Percentiles rank a stretch among this genome's conserved stretches.
Evolutionary conservation across 2,113 vertebrate genomes (phyloP).

Genomic region (Anser brachyrhynchus): DNA sequence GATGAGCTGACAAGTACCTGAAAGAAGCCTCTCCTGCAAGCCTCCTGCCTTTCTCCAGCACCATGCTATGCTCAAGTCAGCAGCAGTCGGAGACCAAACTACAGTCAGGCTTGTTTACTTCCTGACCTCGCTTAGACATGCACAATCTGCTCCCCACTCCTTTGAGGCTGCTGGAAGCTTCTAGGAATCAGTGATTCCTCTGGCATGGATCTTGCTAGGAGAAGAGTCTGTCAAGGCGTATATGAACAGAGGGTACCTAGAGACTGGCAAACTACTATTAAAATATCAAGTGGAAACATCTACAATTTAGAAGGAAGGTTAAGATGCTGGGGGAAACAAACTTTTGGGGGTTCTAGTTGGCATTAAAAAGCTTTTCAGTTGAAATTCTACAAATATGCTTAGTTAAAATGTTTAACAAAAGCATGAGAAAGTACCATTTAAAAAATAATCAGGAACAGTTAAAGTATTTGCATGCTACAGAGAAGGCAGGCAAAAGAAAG

Average conservation of each 20-base stretch:
- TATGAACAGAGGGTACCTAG: not conserved
- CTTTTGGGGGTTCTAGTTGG: accelerated
- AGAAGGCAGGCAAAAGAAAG: not conserved
- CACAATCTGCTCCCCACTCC: not conserved
- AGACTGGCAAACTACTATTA: not conserved
- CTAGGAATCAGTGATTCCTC: not conserved
- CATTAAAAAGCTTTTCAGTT: not conserved
- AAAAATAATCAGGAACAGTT: not conserved
- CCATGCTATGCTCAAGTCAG: not conserved
- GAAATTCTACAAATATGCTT: not conserved
- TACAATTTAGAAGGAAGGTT: not conserved
- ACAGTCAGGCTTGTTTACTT: not conserved
- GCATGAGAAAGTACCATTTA: not conserved
- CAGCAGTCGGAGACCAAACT: not conserved
- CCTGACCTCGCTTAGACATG: not conserved
- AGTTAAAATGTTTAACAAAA: not conserved
- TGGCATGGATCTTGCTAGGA: not conserved
- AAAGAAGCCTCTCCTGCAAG: not conserved
- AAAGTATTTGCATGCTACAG: not conserved
- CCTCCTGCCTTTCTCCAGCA: not conserved
- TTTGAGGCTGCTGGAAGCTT: not conserved
- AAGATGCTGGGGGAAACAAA: not conserved
- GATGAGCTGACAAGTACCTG: not conserved
- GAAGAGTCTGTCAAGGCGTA: not conserved
- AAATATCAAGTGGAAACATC: not conserved